These are phyloP conservation scores for Cheirogaleus major DNA, from an alignment of 2,797 vertebrate genomes.

Conservation along the genomic window DNA sequence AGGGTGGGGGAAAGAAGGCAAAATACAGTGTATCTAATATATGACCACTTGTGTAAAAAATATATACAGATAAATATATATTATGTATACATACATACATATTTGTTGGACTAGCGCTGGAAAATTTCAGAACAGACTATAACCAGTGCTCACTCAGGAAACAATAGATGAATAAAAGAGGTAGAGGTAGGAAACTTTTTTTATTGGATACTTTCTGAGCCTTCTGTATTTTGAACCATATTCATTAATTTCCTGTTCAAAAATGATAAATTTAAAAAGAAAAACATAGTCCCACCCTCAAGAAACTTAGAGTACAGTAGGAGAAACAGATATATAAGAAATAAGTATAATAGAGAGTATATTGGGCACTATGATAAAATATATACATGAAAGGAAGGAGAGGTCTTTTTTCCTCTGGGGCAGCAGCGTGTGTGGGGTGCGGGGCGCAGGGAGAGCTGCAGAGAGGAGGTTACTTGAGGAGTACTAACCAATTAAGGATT, in stretches of 20 bases:
- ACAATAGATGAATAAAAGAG: neutral
- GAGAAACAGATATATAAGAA: neutral
- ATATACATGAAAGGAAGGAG: neutral
- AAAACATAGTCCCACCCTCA: neutral
- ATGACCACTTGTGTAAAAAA: neutral
- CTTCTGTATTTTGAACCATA: neutral
- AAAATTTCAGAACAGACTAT: neutral
- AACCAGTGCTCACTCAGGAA: neutral
- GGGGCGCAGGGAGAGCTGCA: neutral
- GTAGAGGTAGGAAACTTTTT: neutral
- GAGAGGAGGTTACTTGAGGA: neutral
- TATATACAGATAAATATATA: neutral
- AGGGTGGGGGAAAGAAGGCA: neutral
- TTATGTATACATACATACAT: neutral
- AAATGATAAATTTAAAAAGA: conserved; percentile 18
- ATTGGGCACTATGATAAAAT: neutral
- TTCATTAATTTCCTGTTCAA: neutral
- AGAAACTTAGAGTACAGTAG: neutral
- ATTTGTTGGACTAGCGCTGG: neutral
- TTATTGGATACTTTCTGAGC: neutral
- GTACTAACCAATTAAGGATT: neutral
- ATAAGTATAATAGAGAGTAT: neutral
- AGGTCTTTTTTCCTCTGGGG: neutral
- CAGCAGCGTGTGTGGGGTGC: neutral
- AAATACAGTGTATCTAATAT: neutral